Evolutionary conservation across 92 coral and sea anemone species (phyloP).

Genomic region (Zoanthus solanderi): DNA sequence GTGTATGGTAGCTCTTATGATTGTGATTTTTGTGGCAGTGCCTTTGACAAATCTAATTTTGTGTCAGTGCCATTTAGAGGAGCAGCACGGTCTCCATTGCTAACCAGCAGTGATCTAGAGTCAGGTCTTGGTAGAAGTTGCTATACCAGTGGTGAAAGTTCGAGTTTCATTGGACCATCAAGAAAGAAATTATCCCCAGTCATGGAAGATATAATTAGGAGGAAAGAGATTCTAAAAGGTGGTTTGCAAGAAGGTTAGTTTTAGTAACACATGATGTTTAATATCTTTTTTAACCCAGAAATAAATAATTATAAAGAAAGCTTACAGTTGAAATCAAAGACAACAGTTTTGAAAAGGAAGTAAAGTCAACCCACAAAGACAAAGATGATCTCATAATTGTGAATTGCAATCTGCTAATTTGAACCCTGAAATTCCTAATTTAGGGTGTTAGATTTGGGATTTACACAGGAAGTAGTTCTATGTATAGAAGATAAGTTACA

Average conservation of each 20-base stretch:
- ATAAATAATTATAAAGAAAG: background rate
- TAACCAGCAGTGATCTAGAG: conserved; percentile 39
- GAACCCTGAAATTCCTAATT: no score
- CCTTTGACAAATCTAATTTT: conserved; percentile 26
- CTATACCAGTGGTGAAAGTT: conserved; percentile 16
- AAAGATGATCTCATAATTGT: no score
- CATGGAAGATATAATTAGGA: conserved; percentile 73
- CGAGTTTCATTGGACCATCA: conserved; percentile 25
- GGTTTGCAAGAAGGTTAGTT: conserved; percentile 44
- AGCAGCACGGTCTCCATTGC: conserved; percentile 30
- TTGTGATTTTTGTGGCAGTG: conserved; percentile 44
- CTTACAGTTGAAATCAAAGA: no score
- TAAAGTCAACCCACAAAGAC: no score
- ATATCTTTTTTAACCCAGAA: background rate
- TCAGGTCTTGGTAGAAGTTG: conserved; percentile 54
- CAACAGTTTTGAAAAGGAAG: no score
- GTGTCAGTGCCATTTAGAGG: conserved; percentile 12
- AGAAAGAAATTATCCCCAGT: conserved; percentile 67
- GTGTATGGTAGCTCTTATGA: conserved; percentile 55
- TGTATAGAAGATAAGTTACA: no score
- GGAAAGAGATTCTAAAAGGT: conserved; percentile 59
- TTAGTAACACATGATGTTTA: background rate
- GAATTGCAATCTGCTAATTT: no score
- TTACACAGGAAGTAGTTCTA: no score
- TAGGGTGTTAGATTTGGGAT: no score